A percentile compares a stretch with the other conserved stretches of the same genome.
phyloP scores from a whole-genome alignment of 2,797 vertebrate genomes.

The Tokudaia tokunoshimensis region DNA sequence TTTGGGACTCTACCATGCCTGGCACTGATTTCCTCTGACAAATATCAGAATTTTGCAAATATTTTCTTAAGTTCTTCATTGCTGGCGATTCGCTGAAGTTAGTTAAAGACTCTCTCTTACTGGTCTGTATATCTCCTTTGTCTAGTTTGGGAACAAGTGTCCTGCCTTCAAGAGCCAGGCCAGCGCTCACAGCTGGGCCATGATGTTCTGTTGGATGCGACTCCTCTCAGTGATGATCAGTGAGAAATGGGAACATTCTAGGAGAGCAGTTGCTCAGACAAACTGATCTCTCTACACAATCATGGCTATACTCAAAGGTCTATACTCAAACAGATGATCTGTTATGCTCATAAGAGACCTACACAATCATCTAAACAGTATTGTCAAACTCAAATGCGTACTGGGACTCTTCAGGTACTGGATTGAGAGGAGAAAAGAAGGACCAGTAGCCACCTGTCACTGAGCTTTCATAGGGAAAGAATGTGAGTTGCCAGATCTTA shows the following conservation, averaged over 20 bases:
- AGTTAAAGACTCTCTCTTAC: not conserved
- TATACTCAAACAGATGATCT: constrained; percentile 6
- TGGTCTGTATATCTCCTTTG: not conserved
- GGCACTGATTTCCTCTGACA: not conserved
- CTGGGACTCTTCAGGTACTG: not conserved
- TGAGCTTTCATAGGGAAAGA: not conserved
- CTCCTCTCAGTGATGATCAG: not conserved
- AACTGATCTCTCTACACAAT: not conserved
- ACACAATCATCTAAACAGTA: not conserved
- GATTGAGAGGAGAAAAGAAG: not conserved
- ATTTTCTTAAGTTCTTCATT: constrained; percentile 6
- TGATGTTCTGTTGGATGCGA: not conserved
- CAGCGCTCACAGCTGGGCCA: not conserved
- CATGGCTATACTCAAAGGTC: not conserved
- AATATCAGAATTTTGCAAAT: not conserved
- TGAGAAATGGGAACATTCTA: not conserved
- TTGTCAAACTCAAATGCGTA: constrained; percentile 20
- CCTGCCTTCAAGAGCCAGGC: not conserved
- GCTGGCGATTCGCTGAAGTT: not conserved
- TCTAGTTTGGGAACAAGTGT: not conserved
- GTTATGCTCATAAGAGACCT: not conserved
- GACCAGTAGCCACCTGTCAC: not conserved
- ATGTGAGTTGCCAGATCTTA: not conserved
- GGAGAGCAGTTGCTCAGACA: not conserved
- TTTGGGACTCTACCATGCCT: not conserved